These are phyloP conservation scores for Alouatta palliata DNA, from an alignment of 2,113 vertebrate species.

Conservation along the genomic window DNA sequence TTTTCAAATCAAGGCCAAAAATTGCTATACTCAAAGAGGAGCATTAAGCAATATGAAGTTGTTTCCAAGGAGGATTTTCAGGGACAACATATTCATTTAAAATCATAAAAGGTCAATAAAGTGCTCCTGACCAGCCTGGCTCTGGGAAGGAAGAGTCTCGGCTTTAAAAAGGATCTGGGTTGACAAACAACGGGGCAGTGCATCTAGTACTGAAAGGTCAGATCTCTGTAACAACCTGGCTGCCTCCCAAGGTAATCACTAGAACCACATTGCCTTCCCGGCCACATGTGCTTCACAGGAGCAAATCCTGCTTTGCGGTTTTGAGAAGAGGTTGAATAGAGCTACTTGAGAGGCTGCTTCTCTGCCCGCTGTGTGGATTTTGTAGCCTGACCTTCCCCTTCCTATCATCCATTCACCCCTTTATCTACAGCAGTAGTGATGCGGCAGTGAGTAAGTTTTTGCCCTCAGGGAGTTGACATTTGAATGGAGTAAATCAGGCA, in stretches of 20 bases:
- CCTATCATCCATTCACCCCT: background rate
- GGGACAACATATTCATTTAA: slow-evolving; percentile 8
- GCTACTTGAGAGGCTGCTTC: background rate
- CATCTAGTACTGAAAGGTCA: background rate
- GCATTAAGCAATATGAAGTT: slow-evolving; percentile 58
- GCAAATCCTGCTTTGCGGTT: background rate
- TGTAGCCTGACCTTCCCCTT: background rate
- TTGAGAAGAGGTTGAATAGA: background rate
- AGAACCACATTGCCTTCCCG: background rate
- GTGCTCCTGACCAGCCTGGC: background rate
- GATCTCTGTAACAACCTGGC: background rate
- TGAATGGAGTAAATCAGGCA: background rate
- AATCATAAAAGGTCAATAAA: slow-evolving; percentile 26
- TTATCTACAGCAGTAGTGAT: background rate
- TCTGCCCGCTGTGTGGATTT: background rate
- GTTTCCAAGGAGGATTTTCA: slow-evolving; percentile 59
- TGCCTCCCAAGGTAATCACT: background rate
- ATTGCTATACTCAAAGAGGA: slow-evolving; percentile 53
- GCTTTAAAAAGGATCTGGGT: background rate
- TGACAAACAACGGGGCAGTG: background rate
- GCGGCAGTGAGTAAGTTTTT: background rate
- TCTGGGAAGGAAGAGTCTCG: background rate
- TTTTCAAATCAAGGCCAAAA: slow-evolving; percentile 58
- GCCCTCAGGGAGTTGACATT: background rate
- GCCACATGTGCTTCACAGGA: background rate